phyloP scores from a whole-genome alignment of 2,113 vertebrate genomes.

The Sapajus apella region DNA sequence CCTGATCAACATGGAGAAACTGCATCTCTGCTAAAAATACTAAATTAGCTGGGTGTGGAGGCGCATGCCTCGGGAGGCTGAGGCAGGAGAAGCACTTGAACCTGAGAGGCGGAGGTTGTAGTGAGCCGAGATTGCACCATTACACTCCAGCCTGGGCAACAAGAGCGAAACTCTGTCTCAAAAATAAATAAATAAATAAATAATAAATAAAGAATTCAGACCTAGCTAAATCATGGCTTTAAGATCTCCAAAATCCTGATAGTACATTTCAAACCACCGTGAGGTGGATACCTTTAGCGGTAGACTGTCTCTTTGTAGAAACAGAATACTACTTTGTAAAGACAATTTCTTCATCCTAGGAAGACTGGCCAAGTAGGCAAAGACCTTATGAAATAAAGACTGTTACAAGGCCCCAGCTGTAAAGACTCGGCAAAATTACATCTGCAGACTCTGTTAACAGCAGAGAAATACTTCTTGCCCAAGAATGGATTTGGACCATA shows the following conservation, averaged over 20 bases:
- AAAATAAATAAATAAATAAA: background rate
- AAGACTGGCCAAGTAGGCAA: background rate
- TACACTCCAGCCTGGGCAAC: background rate
- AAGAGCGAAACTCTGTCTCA: background rate
- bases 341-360: background rate
- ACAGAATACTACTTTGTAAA: background rate
- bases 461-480: background rate
- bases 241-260: background rate
- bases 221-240: background rate
- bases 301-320: background rate
- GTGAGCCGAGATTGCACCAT: background rate
- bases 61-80: fast-evolving
- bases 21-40: background rate
- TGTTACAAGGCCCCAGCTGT: background rate
- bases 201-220: background rate
- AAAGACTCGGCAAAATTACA: background rate
- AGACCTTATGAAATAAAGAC: background rate
- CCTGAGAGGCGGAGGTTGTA: background rate
- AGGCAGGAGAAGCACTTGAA: background rate
- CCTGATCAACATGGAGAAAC: background rate
- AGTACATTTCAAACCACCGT: background rate
- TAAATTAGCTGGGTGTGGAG: background rate
- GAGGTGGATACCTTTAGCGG: background rate
- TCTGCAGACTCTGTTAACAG: background rate
- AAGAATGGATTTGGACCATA: background rate